phyloP scores from a whole-genome alignment of 2,888 invertebrate species.

The Epicampocera succincta region DNA sequence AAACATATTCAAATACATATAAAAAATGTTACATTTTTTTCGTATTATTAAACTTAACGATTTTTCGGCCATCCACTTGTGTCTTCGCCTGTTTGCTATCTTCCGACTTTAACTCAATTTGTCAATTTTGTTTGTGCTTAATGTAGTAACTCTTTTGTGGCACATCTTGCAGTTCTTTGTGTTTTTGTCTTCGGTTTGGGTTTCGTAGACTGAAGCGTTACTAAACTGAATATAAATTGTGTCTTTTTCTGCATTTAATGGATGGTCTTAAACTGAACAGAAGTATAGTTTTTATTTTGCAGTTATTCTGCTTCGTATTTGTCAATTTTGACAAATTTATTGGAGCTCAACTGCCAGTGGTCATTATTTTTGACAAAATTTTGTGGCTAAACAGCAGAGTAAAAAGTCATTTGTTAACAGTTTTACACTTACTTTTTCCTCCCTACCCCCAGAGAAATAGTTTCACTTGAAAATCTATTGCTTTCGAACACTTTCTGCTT shows the following conservation, averaged over 20 bases:
- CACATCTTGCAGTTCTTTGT: slow-evolving; percentile 8
- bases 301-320: slow-evolving; percentile 43
- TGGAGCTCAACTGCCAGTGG: slow-evolving; percentile 9
- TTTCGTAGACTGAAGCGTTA: slow-evolving; percentile 36
- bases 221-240: slow-evolving; percentile 56
- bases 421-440: background rate
- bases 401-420: background rate
- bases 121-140: slow-evolving; percentile 26
- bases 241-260: slow-evolving; percentile 58
- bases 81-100: background rate
- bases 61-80: background rate
- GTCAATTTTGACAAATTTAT: slow-evolving; percentile 51
- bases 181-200: background rate
- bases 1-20: too few relatives aligned
- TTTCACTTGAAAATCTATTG: too few relatives aligned
- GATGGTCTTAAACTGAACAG: slow-evolving; percentile 42
- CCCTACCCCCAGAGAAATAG: too few relatives aligned
- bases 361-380: slow-evolving; percentile 18
- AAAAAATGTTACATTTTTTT: too few relatives aligned
- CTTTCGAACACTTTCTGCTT: too few relatives aligned
- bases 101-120: background rate
- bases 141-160: slow-evolving; percentile 8
- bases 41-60: too few relatives aligned
- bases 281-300: slow-evolving; percentile 9
- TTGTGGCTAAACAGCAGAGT: background rate